These are phyloP conservation scores for Lophotriccus pileatus DNA, from an alignment of 2,797 vertebrate species.

Conservation along the genomic window DNA sequence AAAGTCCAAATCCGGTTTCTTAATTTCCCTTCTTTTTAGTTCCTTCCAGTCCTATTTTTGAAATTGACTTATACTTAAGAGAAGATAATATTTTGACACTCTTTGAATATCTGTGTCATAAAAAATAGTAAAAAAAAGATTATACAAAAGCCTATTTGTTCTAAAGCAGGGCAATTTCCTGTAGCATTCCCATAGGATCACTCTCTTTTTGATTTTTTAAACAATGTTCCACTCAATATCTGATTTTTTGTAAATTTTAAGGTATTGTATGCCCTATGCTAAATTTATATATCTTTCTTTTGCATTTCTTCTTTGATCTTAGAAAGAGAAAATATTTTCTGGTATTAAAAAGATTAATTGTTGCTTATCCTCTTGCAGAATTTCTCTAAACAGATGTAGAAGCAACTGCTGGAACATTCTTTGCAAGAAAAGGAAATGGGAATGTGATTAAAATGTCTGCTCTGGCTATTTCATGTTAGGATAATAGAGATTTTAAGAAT, in stretches of 20 bases:
- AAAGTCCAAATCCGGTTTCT: neutral
- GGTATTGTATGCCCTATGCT: neutral
- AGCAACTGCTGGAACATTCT: neutral
- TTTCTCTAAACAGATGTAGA: neutral
- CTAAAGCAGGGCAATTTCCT: neutral
- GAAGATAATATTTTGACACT: neutral
- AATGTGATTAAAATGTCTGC: neutral
- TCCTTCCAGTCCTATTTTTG: neutral
- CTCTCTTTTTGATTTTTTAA: neutral
- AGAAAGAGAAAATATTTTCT: neutral
- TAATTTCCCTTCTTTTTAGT: neutral
- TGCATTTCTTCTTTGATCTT: neutral
- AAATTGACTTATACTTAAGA: neutral
- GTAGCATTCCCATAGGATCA: neutral
- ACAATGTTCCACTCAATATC: neutral
- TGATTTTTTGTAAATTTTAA: neutral
- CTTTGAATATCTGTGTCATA: neutral
- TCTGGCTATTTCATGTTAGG: neutral
- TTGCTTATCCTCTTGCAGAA: neutral
- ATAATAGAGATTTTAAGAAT: neutral
- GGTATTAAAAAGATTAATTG: neutral
- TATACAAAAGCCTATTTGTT: neutral
- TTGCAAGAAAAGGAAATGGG: neutral
- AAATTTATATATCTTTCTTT: neutral
- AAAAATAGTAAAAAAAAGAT: neutral